A percentile compares a stretch with the other conserved stretches of the same genome.
These are phyloP conservation scores for Apostichopus californicus DNA, from an alignment of 35 echinoderm and acorn worm species.

Conservation along the genomic window DNA sequence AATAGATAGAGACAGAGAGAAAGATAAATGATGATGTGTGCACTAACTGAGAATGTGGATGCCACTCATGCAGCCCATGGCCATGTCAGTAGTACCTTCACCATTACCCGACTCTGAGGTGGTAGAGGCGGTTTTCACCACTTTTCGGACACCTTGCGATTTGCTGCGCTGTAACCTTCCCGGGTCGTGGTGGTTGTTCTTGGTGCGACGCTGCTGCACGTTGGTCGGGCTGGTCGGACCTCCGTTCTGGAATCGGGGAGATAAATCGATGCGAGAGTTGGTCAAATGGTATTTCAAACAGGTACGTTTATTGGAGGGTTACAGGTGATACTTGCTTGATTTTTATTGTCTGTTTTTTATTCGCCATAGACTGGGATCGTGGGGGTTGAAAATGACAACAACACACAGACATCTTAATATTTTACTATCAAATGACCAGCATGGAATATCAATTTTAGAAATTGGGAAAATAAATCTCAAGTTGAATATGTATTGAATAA, in stretches of 20 bases:
- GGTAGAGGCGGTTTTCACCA: slow-evolving; percentile 92
- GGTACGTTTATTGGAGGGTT: too few species aligned
- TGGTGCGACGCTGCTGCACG: slow-evolving; percentile 38
- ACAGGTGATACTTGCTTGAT: too few species aligned
- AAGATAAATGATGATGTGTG: slow-evolving; percentile 47
- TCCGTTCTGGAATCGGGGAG: slow-evolving; percentile 70
- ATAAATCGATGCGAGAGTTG: too few species aligned
- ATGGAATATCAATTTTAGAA: too few species aligned
- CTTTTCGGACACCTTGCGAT: slow-evolving; percentile 92
- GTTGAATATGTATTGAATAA: too few species aligned
- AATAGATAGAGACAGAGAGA: background rate
- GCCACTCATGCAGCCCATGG: slow-evolving; percentile 91
- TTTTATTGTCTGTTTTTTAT: too few species aligned
- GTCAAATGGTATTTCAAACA: too few species aligned
- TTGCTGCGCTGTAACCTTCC: slow-evolving; percentile 92
- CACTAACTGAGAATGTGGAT: slow-evolving; percentile 90
- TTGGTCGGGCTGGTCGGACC: slow-evolving; percentile 83
- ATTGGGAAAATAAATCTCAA: too few species aligned
- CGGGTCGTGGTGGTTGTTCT: slow-evolving; percentile 77
- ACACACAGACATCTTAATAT: too few species aligned
- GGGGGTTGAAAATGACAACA: too few species aligned
- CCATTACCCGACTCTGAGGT: slow-evolving; percentile 90
- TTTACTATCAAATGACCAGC: too few species aligned
- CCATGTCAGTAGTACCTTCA: slow-evolving; percentile 75
- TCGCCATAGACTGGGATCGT: too few species aligned